These are phyloP conservation scores for Bruchidius siliquastri DNA, from an alignment of 2,888 invertebrate genomes.

Conservation along the genomic window DNA sequence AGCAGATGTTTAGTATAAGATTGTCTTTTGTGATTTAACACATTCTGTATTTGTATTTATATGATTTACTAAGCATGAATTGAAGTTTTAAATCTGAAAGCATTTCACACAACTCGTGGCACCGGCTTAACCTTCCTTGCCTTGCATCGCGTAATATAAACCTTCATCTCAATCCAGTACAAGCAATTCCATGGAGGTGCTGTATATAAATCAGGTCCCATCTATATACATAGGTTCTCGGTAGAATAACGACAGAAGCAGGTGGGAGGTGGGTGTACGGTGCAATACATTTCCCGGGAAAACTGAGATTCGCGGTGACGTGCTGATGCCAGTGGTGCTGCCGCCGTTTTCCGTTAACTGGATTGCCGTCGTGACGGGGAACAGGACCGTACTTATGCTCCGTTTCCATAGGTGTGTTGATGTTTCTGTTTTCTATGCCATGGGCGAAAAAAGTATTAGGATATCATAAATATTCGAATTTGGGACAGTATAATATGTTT, in stretches of 20 bases:
- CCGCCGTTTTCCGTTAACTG: background rate
- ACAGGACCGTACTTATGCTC: background rate
- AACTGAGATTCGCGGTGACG: background rate
- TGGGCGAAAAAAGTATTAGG: too few relatives aligned
- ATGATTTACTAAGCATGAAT: too few relatives aligned
- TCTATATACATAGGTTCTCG: background rate
- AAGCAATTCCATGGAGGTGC: background rate
- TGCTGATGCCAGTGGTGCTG: background rate
- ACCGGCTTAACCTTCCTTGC: background rate
- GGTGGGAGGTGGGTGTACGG: background rate
- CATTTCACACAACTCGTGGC: too few relatives aligned
- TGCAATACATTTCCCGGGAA: background rate
- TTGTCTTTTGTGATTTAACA: too few relatives aligned
- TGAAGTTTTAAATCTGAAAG: too few relatives aligned
- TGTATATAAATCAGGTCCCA: background rate
- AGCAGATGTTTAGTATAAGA: too few relatives aligned
- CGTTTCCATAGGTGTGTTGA: too few relatives aligned
- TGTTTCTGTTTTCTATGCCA: too few relatives aligned
- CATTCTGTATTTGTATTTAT: too few relatives aligned
- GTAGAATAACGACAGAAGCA: background rate
- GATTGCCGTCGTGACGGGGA: background rate
- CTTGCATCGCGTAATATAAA: background rate
- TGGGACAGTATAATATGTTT: too few relatives aligned
- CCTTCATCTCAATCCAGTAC: background rate
- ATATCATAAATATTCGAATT: too few relatives aligned